phyloP scores from a whole-genome alignment of 2,888 invertebrate species.

The Apamea monoglypha region DNA sequence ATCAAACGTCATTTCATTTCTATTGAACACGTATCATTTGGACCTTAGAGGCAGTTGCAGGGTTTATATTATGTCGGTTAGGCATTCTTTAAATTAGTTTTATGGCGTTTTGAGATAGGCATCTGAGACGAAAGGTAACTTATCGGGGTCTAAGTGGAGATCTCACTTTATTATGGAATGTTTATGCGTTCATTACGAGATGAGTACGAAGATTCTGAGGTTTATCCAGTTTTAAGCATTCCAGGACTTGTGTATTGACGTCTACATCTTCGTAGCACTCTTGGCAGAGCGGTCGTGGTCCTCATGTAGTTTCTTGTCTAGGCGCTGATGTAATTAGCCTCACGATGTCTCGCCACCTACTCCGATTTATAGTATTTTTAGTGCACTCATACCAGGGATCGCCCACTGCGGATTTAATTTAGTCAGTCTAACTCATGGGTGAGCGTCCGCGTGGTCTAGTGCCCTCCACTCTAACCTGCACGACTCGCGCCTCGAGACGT shows the following conservation, averaged over 20 bases:
- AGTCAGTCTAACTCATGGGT: no score
- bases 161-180: constrained; percentile 51
- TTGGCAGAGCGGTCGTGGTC: neutral
- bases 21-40: constrained; percentile 61
- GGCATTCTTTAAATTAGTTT: constrained; percentile 51
- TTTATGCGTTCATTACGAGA: constrained; percentile 39
- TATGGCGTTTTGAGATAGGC: constrained; percentile 42
- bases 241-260: neutral
- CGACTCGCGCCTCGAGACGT: neutral
- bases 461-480: no score
- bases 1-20: constrained; percentile 69
- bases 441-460: no score
- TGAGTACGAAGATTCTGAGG: constrained; percentile 13
- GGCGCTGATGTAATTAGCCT: neutral
- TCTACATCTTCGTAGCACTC: neutral
- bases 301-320: neutral
- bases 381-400: neutral
- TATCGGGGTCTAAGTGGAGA: constrained; percentile 52
- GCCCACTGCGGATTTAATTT: neutral
- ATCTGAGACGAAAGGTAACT: constrained; percentile 35
- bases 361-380: neutral
- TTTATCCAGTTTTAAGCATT: constrained; percentile 8
- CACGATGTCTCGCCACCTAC: neutral
- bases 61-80: constrained; percentile 48
- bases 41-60: constrained; percentile 45